These are phyloP conservation scores for Drosophila aff. DNA, from an alignment of 1,140 invertebrate genomes.

Conservation along the genomic window DNA sequence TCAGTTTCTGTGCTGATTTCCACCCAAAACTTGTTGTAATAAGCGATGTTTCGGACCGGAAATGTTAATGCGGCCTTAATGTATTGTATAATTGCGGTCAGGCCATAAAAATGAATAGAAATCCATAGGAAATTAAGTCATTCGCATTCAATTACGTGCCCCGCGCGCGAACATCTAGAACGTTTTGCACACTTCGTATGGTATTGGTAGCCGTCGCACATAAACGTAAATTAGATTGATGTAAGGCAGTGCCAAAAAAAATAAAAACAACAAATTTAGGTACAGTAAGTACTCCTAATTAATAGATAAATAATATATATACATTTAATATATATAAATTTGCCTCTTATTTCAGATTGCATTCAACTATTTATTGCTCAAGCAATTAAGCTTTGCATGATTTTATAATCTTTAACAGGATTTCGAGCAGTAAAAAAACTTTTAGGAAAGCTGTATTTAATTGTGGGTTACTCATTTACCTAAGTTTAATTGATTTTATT, in stretches of 20 bases:
- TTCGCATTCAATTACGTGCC: conserved; percentile 80
- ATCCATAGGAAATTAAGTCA: conserved; percentile 73
- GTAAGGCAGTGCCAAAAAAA: conserved; percentile 60
- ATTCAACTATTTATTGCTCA: not conserved
- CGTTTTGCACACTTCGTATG: conserved; percentile 37
- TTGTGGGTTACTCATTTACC: not conserved
- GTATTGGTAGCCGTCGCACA: conserved; percentile 14
- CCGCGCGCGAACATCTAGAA: conserved; percentile 33
- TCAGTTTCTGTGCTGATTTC: not conserved
- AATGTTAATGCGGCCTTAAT: conserved; percentile 65
- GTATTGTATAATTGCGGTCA: conserved; percentile 66
- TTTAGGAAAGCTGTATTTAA: not conserved
- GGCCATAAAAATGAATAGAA: conserved; percentile 64
- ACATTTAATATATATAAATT: not conserved
- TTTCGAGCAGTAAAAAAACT: not conserved
- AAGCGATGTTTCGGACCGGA: conserved; percentile 54
- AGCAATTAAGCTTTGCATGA: not conserved
- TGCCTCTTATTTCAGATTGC: not conserved
- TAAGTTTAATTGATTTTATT: not conserved
- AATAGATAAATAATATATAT: not conserved
- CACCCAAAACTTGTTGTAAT: conserved; percentile 38
- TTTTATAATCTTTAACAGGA: not conserved
- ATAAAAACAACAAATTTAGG: not conserved
- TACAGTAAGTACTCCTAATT: not conserved
- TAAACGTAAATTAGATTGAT: conserved; percentile 53